phyloP scores from a whole-genome alignment of 2,113 vertebrate genomes.

The Tonatia bakeri region DNA sequence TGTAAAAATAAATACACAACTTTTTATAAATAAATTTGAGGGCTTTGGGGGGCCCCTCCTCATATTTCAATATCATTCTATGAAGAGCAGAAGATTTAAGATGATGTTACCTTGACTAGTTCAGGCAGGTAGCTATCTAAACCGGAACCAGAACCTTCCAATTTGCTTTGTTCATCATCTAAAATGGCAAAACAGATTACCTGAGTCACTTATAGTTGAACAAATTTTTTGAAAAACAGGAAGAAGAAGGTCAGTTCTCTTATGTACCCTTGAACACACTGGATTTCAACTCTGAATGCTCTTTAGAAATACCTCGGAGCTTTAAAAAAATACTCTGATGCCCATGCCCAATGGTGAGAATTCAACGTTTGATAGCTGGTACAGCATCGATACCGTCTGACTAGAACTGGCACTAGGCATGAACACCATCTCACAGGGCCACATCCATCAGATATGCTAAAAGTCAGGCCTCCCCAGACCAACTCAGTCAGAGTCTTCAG shows the following conservation, averaged over 20 bases:
- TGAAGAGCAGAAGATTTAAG: background rate
- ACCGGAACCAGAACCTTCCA: conserved; percentile 91
- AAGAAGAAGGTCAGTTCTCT: background rate
- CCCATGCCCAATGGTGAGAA: background rate
- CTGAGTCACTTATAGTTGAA: background rate
- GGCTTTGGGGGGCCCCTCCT: too few species aligned
- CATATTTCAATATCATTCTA: background rate
- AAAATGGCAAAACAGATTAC: conserved; percentile 68
- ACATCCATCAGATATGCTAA: background rate
- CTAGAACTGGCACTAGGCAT: too few species aligned
- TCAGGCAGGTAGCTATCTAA: conserved; percentile 94
- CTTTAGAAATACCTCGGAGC: background rate
- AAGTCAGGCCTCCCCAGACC: background rate
- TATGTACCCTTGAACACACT: rapidly evolving
- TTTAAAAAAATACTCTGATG: background rate
- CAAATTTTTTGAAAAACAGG: background rate
- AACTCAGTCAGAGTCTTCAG: background rate
- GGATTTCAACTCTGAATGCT: background rate
- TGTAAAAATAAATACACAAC: too few species aligned
- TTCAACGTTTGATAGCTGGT: background rate
- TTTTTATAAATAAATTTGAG: too few species aligned
- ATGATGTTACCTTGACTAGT: conserved; percentile 81
- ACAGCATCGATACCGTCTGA: too few species aligned
- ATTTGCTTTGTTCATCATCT: conserved; percentile 96
- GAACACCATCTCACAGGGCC: background rate